A percentile compares a stretch with the other conserved stretches of the same genome.
phyloP scores from a whole-genome alignment of 1,140 invertebrate genomes.

The Caerostris darwini region DNA sequence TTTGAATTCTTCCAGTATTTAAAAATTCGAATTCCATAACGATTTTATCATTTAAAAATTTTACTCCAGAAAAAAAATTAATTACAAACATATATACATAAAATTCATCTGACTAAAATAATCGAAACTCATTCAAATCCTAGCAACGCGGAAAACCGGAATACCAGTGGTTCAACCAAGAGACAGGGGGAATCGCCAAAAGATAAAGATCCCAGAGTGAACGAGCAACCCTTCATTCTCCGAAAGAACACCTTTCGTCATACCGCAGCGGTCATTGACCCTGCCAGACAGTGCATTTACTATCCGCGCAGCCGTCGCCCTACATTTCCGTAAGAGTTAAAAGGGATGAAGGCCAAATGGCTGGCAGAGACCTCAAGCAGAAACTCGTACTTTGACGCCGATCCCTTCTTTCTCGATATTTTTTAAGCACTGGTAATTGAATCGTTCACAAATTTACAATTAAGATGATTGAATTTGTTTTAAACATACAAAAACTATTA shows the following conservation, averaged over 20 bases:
- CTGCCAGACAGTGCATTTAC: conserved; percentile 74
- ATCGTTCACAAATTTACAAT: neutral
- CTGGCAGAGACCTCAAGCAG: conserved; percentile 27
- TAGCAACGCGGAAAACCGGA: neutral
- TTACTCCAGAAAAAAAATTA: neutral
- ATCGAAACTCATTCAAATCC: neutral
- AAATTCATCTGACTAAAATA: neutral
- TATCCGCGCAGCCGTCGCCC: conserved; percentile 72
- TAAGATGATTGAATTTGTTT: neutral
- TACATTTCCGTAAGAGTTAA: conserved; percentile 68
- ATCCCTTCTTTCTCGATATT: neutral
- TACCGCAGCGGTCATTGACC: conserved; percentile 74
- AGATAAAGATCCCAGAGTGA: conserved; percentile 25
- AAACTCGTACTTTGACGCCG: conserved; percentile 35
- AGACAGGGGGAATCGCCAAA: neutral
- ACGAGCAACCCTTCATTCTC: conserved; percentile 68
- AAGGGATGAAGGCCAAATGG: conserved; percentile 66
- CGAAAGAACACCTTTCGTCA: conserved; percentile 73
- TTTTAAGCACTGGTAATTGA: neutral
- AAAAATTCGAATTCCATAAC: too few species aligned
- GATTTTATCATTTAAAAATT: too few species aligned
- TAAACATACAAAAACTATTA: neutral
- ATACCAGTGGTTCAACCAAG: neutral
- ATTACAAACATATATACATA: neutral
- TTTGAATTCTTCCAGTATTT: too few species aligned